Conservation (phyloP, 1,140 invertebrate species). For the Ctenoplectra terminalis region DNA sequence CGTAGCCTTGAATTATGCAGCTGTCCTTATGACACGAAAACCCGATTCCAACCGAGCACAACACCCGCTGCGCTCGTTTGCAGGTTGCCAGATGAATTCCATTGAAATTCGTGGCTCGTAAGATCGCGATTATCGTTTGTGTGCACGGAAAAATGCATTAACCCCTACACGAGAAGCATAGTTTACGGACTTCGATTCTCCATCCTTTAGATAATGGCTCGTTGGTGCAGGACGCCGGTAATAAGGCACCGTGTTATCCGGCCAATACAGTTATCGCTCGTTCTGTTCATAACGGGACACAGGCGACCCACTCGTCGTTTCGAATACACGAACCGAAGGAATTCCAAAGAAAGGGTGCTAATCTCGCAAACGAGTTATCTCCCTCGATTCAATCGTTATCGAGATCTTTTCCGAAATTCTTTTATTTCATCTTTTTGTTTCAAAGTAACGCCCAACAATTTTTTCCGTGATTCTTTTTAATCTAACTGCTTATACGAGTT, state of each 20-base stretch:
- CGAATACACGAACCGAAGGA: slow-evolving; percentile 60
- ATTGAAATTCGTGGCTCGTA: slow-evolving; percentile 34
- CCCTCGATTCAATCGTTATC: background rate
- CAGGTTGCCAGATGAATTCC: background rate
- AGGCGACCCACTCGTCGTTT: slow-evolving; percentile 75
- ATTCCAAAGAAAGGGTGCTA: slow-evolving; percentile 58
- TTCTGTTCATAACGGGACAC: slow-evolving; percentile 78
- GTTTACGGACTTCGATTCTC: background rate
- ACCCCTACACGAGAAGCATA: background rate
- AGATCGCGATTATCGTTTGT: background rate
- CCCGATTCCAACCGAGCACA: slow-evolving; percentile 67
- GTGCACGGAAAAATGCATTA: background rate
- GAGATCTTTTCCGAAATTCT: background rate
- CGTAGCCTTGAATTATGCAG: slow-evolving; percentile 75
- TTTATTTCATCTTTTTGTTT: background rate
- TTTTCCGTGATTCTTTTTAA: background rate
- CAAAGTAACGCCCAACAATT: background rate
- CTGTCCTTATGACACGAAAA: slow-evolving; percentile 81
- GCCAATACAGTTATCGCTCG: slow-evolving; percentile 82
- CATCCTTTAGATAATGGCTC: slow-evolving; percentile 53
- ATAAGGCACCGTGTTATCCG: slow-evolving; percentile 75
- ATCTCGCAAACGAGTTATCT: slow-evolving; percentile 32
- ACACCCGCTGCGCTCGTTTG: slow-evolving; percentile 16
- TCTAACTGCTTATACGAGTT: background rate
- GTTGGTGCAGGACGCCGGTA: slow-evolving; percentile 50